Conservation (phyloP, 2,797 vertebrate genomes). For the Lepidocolaptes lacrymiger region DNA sequence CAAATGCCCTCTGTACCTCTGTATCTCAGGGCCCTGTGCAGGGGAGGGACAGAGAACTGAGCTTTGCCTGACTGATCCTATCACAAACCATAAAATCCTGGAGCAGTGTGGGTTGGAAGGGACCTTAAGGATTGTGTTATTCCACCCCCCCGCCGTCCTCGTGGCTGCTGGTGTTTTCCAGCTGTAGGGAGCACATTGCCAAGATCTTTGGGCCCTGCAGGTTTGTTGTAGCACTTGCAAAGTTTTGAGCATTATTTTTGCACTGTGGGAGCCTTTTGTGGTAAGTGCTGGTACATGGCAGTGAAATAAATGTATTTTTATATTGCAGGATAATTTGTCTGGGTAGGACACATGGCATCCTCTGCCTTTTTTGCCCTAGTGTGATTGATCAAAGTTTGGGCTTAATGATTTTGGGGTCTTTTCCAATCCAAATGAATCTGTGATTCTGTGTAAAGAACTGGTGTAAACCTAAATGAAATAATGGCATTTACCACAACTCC, state of each 20-base stretch:
- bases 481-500: accelerated
- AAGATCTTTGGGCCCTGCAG: accelerated
- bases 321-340: not conserved
- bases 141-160: not conserved
- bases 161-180: not conserved
- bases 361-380: not conserved
- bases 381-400: not conserved
- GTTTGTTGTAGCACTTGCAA: not conserved
- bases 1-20: not conserved
- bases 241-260: not conserved
- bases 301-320: not conserved
- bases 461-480: not conserved
- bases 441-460: not conserved
- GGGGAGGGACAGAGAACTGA: not conserved
- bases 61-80: not conserved
- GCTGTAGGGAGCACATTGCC: not conserved
- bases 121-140: not conserved
- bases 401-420: not conserved
- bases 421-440: not conserved
- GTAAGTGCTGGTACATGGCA: accelerated
- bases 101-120: not conserved
- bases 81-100: not conserved
- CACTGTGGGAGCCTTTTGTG: not conserved
- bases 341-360: not conserved
- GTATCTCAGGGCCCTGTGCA: not conserved